Evolutionary conservation across 1,140 invertebrate genomes (phyloP).

Genomic region (Eubasilissa regina): DNA sequence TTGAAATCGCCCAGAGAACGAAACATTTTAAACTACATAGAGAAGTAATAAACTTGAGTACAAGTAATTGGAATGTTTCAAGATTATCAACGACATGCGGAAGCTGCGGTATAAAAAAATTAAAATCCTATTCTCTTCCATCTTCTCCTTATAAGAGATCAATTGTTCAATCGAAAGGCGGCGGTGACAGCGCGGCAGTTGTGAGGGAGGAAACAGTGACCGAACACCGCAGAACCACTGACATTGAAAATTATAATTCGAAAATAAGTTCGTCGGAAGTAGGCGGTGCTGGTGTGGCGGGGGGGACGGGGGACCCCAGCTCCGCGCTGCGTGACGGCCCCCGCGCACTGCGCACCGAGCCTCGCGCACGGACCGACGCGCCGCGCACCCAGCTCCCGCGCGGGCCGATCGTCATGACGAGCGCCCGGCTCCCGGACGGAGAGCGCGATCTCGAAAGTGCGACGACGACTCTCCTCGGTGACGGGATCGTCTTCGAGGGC

Average conservation of each 20-base stretch:
- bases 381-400: neutral
- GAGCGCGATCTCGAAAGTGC: neutral
- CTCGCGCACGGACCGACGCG: conserved; percentile 18
- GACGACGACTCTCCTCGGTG: too few species aligned
- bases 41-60: too few species aligned
- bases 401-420: neutral
- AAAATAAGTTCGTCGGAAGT: neutral
- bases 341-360: conserved; percentile 4
- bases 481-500: neutral
- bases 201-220: neutral
- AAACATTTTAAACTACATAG: neutral
- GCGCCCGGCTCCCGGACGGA: neutral
- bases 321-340: neutral
- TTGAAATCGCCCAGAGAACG: neutral
- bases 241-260: conserved; percentile 5
- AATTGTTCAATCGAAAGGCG: neutral
- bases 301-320: neutral
- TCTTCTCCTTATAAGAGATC: neutral
- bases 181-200: neutral
- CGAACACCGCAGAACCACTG: neutral
- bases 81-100: too few species aligned
- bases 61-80: too few species aligned
- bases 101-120: neutral
- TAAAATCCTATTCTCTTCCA: neutral
- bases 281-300: neutral